A percentile compares a stretch with the other conserved stretches of the same genome.
Evolutionary conservation across 1,140 invertebrate species (phyloP).

Genomic region (Spodoptera litura): DNA sequence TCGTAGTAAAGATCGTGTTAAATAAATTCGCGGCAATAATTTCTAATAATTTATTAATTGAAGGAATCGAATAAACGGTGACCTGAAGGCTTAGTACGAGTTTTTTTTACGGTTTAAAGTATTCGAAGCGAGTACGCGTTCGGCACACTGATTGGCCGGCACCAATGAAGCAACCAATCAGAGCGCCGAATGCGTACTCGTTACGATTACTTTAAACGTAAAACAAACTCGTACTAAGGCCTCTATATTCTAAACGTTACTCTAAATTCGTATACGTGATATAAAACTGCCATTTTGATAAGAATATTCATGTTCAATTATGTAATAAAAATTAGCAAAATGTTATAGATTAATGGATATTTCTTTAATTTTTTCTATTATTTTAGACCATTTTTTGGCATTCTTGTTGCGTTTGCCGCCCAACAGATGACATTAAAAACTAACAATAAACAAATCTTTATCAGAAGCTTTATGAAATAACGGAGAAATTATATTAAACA

Average conservation of each 20-base stretch:
- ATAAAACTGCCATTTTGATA: constrained; percentile 81
- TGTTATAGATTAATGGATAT: constrained; percentile 12
- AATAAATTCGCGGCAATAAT: constrained; percentile 73
- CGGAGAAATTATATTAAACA: constrained; percentile 27
- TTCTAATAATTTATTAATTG: constrained; percentile 53
- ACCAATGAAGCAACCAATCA: no score
- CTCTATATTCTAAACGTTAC: constrained; percentile 70
- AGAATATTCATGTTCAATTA: constrained; percentile 64
- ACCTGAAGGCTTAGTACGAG: constrained; percentile 41
- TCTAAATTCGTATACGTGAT: constrained; percentile 81
- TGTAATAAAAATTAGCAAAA: constrained; percentile 57
- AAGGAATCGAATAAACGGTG: constrained; percentile 53
- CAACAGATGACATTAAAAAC: constrained; percentile 11
- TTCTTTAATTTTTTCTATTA: constrained; percentile 26
- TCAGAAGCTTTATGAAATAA: constrained; percentile 38
- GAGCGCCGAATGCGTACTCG: no score
- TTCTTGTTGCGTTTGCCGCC: constrained; percentile 18
- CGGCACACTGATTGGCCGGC: no score
- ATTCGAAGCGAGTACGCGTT: no score
- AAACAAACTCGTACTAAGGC: no score
- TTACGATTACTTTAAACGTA: no score
- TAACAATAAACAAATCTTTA: constrained; percentile 36
- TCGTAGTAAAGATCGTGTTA: constrained; percentile 8
- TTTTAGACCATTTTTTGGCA: background rate
- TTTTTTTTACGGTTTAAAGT: no score